Conservation (phyloP, 1,140 invertebrate species). For the Grapholita molesta region DNA sequence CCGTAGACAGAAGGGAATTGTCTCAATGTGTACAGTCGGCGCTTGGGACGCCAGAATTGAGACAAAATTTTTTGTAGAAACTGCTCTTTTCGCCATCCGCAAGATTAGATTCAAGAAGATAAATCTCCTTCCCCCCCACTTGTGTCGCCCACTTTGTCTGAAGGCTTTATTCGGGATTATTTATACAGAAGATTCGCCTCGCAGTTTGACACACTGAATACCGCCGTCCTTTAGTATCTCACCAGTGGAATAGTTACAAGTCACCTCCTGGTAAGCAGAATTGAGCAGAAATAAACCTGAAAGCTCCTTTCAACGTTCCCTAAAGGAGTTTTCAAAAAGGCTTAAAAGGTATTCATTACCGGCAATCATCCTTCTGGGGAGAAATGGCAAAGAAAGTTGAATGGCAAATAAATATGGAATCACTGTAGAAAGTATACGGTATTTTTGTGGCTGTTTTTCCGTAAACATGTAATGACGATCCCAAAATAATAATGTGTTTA, state of each 20-base stretch:
- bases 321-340: slow-evolving; percentile 17
- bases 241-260: slow-evolving; percentile 27
- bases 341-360: slow-evolving; percentile 18
- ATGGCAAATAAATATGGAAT: neutral
- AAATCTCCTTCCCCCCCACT: slow-evolving; percentile 64
- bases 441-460: neutral
- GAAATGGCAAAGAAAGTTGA: neutral
- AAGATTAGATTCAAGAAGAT: slow-evolving; percentile 72
- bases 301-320: slow-evolving; percentile 11
- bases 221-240: slow-evolving; percentile 51
- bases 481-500: no score
- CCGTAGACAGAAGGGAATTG: slow-evolving; percentile 45
- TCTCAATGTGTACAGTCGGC: slow-evolving; percentile 41
- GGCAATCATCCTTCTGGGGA: neutral
- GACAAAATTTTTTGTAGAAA: slow-evolving; percentile 55
- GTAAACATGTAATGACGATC: no score
- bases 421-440: neutral
- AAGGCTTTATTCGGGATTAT: slow-evolving; percentile 70
- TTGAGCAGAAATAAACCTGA: slow-evolving; percentile 18
- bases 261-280: slow-evolving; percentile 24
- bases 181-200: slow-evolving; percentile 65
- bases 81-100: slow-evolving; percentile 65
- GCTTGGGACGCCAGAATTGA: slow-evolving; percentile 44
- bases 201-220: slow-evolving; percentile 57
- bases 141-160: slow-evolving; percentile 60